Evolutionary conservation across 1,140 invertebrate species (phyloP), one percentile per base, ranked within the genome.

Genomic region (Antheraea mylitta): DNA sequence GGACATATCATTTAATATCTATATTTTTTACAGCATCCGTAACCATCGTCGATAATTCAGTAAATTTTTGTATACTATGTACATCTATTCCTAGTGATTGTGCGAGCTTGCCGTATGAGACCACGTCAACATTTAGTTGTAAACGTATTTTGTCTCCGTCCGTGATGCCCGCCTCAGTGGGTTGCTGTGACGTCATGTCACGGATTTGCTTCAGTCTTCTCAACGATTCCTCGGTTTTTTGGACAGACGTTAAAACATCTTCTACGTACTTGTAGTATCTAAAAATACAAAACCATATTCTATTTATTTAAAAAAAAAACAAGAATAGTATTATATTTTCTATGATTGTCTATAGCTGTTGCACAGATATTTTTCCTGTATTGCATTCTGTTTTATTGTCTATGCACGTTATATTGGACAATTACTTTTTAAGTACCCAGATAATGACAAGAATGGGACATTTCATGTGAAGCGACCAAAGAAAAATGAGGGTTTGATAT

Each of bases 61-160:
- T 80, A 73, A 83, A 81, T 71, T 92, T 90, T 68, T 86, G 82
- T 75, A 90, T 81, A 78, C 70, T 85, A 80, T 87, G 74, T 81
- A 87, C 79, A 81, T 90, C 77, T 36, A 91, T 69, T 8, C 79
- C 68, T 36, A 89, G 66, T 8, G 71, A 72, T 66, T 81, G 66
- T 19, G 82, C 83, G 61, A 89, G 64, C n/a, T 77, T 80, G 7
- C 72, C 80, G 74, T 95, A 96, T 37, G 90, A 91, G 22, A 94
- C 88, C 8, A 99, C 96, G 93, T 99, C 98, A 10, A 98, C 94
- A 75, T 96, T 95, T 18, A 99, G 93, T 87, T 99, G 98, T 69
- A 96, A 93, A 60, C 98, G 93, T 86, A 99, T 99, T 93, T 99
- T 99, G 85, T 98, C 97, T 89, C 99, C 98, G 86, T 99, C 98